phyloP scores from a whole-genome alignment of 2,888 invertebrate species.

The Limenitis camilla region DNA sequence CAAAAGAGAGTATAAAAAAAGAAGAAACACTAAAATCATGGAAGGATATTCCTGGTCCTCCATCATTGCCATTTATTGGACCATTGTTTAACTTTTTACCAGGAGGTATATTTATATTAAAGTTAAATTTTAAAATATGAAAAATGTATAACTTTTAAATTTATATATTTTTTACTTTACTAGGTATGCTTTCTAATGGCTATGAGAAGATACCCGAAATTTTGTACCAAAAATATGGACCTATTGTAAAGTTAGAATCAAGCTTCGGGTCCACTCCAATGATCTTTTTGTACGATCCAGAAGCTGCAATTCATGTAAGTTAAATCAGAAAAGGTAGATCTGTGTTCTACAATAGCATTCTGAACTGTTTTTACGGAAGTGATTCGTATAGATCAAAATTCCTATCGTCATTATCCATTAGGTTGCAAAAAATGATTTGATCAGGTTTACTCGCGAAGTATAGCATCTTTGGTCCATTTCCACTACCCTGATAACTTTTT shows the following conservation, averaged over 20 bases:
- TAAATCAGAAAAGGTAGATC: no score
- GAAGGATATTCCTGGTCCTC: conserved; percentile 66
- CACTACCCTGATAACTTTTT: neutral
- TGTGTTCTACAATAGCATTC: no score
- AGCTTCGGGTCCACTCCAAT: conserved; percentile 31
- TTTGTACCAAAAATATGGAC: conserved; percentile 39
- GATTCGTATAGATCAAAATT: conserved; percentile 33
- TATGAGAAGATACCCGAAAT: conserved; percentile 17
- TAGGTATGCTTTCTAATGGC: conserved; percentile 5
- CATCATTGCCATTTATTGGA: conserved; percentile 53
- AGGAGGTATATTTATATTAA: conserved; percentile 34
- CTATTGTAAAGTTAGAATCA: conserved; percentile 38
- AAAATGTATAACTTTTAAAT: conserved; percentile 46
- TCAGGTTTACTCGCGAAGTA: no score
- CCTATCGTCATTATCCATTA: neutral
- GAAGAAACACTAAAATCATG: conserved; percentile 36
- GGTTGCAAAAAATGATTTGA: no score
- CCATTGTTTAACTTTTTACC: conserved; percentile 39
- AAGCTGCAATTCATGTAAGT: no score
- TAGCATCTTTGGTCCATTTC: no score
- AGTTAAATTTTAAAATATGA: neutral
- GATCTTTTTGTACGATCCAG: conserved; percentile 42
- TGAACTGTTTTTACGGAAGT: no score
- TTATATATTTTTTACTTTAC: neutral
- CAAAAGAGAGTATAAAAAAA: conserved; percentile 8